Evolutionary conservation across 37 sponge, comb jelly and placozoan species (phyloP).

Genomic region (Cladorhizidae sp.): DNA sequence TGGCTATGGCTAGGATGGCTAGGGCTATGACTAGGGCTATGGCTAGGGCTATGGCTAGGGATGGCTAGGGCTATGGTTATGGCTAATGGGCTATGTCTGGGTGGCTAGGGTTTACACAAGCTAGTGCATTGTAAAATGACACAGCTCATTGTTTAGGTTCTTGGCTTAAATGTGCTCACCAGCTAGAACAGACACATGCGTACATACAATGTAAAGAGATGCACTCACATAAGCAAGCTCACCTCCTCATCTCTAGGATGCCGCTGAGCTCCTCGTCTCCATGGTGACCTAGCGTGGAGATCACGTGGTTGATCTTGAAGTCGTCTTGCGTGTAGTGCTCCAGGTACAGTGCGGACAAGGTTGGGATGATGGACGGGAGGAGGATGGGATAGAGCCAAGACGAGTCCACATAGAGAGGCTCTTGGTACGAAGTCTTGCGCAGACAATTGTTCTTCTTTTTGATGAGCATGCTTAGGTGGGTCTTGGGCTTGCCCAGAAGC

Average conservation of each 20-base stretch:
- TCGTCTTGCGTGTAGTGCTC: slow-evolving; percentile 41
- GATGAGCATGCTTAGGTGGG: slow-evolving; percentile 24
- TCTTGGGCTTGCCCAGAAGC: slow-evolving; percentile 5
- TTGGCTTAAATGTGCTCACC: too few species aligned
- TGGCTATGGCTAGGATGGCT: too few species aligned
- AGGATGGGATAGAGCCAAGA: slow-evolving; percentile 56
- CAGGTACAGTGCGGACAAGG: slow-evolving; percentile 57
- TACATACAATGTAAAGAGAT: too few species aligned
- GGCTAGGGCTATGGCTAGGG: too few species aligned
- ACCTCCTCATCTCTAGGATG: slow-evolving; percentile 21
- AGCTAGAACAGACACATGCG: too few species aligned
- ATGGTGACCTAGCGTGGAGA: not conserved
- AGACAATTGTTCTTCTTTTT: not conserved
- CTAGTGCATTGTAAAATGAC: too few species aligned
- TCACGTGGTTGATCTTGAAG: not conserved
- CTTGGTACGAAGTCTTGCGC: not conserved
- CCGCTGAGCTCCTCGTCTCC: slow-evolving; percentile 22
- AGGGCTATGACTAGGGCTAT: too few species aligned
- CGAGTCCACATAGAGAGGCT: slow-evolving; percentile 1
- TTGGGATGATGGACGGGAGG: slow-evolving; percentile 58
- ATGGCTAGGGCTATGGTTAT: too few species aligned
- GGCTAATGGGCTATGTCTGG: too few species aligned
- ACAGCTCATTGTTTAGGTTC: too few species aligned
- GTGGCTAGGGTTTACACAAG: too few species aligned
- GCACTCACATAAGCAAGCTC: too few species aligned